phyloP scores from a whole-genome alignment of 2,113 vertebrate species.

The Fregata magnificens region DNA sequence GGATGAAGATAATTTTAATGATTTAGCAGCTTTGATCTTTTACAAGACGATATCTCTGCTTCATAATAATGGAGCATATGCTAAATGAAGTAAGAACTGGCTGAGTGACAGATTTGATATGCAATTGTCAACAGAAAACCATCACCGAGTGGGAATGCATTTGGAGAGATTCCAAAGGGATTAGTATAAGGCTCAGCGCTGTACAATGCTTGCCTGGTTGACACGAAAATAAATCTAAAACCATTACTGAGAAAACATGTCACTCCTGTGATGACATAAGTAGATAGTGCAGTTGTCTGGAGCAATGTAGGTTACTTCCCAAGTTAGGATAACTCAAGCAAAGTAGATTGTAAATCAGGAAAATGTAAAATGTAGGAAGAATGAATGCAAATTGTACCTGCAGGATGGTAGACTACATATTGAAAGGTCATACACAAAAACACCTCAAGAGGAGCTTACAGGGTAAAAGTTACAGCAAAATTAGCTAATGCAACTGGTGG shows the following conservation, averaged over 20 bases:
- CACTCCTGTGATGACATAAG: not conserved
- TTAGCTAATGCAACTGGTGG: not conserved
- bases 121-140: slow-evolving; percentile 43
- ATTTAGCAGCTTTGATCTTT: not conserved
- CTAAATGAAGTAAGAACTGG: slow-evolving; percentile 36
- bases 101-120: slow-evolving; percentile 32
- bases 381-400: not conserved
- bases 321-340: not conserved
- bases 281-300: not conserved
- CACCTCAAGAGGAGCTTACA: not conserved
- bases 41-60: not conserved
- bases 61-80: slow-evolving; percentile 3
- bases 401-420: not conserved
- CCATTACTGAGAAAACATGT: not conserved
- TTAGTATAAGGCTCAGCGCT: not conserved
- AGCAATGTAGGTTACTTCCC: not conserved
- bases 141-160: not conserved
- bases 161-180: slow-evolving; percentile 16
- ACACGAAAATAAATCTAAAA: slow-evolving; percentile 5
- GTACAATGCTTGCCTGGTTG: not conserved
- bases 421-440: not conserved
- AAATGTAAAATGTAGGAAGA: not conserved
- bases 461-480: not conserved
- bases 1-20: slow-evolving; percentile 2
- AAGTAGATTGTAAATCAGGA: not conserved